Evolutionary conservation across 2,888 invertebrate species (phyloP), one percentile per base, ranked within the genome.

Genomic region (Cheilosia impressa): DNA sequence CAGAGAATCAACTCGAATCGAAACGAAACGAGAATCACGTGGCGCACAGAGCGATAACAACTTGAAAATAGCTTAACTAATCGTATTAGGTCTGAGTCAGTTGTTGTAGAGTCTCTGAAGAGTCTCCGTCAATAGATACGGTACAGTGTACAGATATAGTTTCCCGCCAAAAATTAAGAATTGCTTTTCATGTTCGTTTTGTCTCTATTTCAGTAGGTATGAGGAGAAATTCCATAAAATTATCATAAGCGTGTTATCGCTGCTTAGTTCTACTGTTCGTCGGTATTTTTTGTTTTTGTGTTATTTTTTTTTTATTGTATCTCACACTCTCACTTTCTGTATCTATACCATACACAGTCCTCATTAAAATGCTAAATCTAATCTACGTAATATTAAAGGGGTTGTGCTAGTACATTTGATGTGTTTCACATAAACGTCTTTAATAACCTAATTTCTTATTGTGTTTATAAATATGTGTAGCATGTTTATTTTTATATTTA

Each of bases 391-490:
- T 66, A 27, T 55, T 47, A 27, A 63, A 41, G 45, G 68, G 57
- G 71, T 85, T 85, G 81, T 85, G 85, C 85, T 66, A 81, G 85
- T 85, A 85, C 85, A 85, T 81, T 85, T 77, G 57, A 81, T 85
- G 85, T 81, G 76, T 72, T 81, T 77, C 72, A 72, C 80, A 77
- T 72, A 50, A n/a, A 13, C 15, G 10, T 60, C 9, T 10, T 63
- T 58, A 71, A 68, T 31, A 55, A 75, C 57, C 43, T 75, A 66
- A 76, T 73, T 47, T 31, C 2, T 31, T 31, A 7, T 9, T 17
- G 9, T 62, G n/a, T 58, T 52, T 53, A 71, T 72, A 62, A 63
- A 58, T 79, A 75, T 58, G 45, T 78, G 45, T 55, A 34, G 45
- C 60, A 17, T 13, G 53, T 50, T 71, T 69, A 68, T 43, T 24